These are phyloP conservation scores for Cheiracanthium punctorium DNA, from an alignment of 2,888 invertebrate species.

Conservation along the genomic window DNA sequence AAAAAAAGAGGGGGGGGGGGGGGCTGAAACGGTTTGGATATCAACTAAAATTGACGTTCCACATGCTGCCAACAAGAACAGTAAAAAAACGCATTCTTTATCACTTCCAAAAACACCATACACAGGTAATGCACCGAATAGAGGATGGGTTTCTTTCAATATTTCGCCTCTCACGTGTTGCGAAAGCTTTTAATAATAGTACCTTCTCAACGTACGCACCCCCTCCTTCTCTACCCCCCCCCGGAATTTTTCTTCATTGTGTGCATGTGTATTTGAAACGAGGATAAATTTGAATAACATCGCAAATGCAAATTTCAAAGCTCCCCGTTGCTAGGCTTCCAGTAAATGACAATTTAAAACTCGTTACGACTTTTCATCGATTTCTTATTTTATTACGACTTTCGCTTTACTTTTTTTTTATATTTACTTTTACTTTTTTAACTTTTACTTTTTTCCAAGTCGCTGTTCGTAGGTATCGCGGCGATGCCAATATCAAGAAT, in stretches of 20 bases:
- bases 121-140: slow-evolving; percentile 48
- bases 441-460: neutral
- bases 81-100: neutral
- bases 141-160: neutral
- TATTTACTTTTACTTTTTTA: neutral
- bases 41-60: slow-evolving; percentile 13
- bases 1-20: too few relatives aligned
- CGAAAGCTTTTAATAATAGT: slow-evolving; percentile 67
- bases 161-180: slow-evolving; percentile 55
- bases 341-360: slow-evolving; percentile 67
- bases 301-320: slow-evolving; percentile 69
- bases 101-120: slow-evolving; percentile 30
- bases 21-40: neutral
- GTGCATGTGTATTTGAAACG: slow-evolving; percentile 17
- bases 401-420: slow-evolving; percentile 22
- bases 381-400: slow-evolving; percentile 69
- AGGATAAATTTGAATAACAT: slow-evolving; percentile 69
- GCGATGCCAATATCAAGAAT: slow-evolving; percentile 29
- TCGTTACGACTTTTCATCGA: slow-evolving; percentile 69
- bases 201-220: slow-evolving; percentile 38
- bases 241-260: slow-evolving; percentile 21
- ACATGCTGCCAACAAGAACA: slow-evolving; percentile 1
- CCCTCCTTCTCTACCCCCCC: neutral
- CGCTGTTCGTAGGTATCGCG: slow-evolving; percentile 7
- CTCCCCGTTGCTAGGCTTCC: slow-evolving; percentile 60